Evolutionary conservation across 64 coral and sea anemone species (phyloP).

Genomic region (Porites lutea): DNA sequence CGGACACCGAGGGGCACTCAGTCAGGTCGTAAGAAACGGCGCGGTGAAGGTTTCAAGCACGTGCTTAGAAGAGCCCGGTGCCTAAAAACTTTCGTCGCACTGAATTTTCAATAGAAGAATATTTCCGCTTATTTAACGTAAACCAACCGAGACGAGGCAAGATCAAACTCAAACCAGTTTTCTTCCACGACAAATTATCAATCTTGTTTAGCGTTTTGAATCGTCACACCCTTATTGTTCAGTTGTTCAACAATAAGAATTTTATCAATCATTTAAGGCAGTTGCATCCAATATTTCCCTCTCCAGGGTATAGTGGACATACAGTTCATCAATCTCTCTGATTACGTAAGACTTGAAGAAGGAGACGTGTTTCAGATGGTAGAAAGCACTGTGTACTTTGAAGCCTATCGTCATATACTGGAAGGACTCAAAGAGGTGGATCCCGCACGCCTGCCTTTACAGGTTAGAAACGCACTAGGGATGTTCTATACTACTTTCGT

Average conservation of each 20-base stretch:
- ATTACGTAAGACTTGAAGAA: constrained; percentile 61
- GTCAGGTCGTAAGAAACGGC: no score
- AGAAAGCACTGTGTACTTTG: constrained; percentile 95
- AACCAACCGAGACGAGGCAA: neutral
- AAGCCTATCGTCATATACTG: constrained; percentile 92
- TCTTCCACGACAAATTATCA: no score
- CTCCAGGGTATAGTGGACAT: constrained; percentile 76
- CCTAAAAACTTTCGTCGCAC: no score
- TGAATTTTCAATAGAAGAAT: no score
- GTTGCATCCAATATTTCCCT: neutral
- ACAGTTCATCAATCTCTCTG: constrained; percentile 53
- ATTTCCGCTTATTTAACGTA: no score
- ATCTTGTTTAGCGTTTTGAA: no score
- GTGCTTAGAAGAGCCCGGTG: no score
- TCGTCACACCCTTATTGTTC: no score
- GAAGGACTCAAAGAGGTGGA: constrained; percentile 61
- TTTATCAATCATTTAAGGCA: neutral
- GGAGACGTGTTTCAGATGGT: constrained; percentile 88
- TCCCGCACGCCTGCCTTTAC: constrained; percentile 67
- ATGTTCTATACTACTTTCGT: neutral
- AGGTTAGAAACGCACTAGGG: constrained; percentile 44
- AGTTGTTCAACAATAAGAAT: neutral
- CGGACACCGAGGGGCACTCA: no score
- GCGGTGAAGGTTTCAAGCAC: no score
- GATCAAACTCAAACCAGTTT: neutral